phyloP scores from a whole-genome alignment of 2,888 invertebrate genomes.

The Spicauda simplicius region DNA sequence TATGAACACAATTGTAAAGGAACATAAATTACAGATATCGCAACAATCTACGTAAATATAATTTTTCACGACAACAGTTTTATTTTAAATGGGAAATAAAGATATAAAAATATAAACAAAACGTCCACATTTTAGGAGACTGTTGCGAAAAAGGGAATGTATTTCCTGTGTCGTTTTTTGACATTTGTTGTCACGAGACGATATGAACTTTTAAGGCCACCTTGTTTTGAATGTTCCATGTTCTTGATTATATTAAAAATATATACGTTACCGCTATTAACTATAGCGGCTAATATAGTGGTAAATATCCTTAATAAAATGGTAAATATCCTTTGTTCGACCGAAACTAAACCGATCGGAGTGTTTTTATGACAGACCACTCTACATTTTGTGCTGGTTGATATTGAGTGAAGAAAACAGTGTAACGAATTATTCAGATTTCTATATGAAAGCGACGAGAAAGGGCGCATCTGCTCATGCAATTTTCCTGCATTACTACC shows the following conservation, averaged over 20 bases:
- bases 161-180: not conserved
- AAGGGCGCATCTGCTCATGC: constrained; percentile 17
- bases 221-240: not conserved
- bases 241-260: too few species aligned
- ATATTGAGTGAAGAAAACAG: not conserved
- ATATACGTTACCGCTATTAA: too few species aligned
- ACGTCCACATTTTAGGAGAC: not conserved
- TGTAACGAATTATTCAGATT: not conserved
- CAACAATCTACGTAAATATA: not conserved
- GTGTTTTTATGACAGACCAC: not conserved
- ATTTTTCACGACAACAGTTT: not conserved
- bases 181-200: not conserved
- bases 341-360: too few species aligned
- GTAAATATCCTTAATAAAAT: too few species aligned
- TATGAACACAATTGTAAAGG: too few species aligned
- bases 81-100: not conserved
- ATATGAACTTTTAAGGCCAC: not conserved
- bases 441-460: constrained; percentile 18
- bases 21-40: not conserved
- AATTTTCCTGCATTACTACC: constrained; percentile 13
- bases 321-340: too few species aligned
- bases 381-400: not conserved
- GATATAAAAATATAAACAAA: not conserved
- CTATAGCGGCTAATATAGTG: too few species aligned
- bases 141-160: not conserved